Percentiles rank a stretch among this genome's conserved stretches.
phyloP scores from a whole-genome alignment of 2,888 invertebrate genomes.

The Xestia xanthographa region DNA sequence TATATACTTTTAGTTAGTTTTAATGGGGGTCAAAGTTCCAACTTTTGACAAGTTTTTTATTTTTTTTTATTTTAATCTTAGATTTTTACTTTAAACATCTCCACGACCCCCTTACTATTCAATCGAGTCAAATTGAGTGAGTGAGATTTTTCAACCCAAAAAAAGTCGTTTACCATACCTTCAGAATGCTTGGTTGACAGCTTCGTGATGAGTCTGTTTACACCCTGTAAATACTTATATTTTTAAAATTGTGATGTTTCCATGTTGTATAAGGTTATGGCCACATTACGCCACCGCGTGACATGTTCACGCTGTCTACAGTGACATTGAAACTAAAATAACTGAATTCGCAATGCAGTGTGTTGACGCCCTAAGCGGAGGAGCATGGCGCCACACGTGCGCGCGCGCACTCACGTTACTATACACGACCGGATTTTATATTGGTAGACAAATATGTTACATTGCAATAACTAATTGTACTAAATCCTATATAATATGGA shows the following conservation, averaged over 20 bases:
- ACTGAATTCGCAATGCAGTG: constrained; percentile 62
- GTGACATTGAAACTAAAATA: constrained; percentile 68
- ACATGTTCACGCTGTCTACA: constrained; percentile 35
- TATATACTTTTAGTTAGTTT: too few relatives aligned
- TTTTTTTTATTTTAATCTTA: too few relatives aligned
- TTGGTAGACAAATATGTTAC: constrained; percentile 66
- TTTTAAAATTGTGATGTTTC: constrained; percentile 39
- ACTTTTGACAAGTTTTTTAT: too few relatives aligned
- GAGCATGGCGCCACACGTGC: constrained; percentile 75
- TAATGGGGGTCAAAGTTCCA: too few relatives aligned
- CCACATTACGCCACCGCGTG: constrained; percentile 48
- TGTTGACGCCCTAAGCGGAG: constrained; percentile 67
- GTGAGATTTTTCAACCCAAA: too few relatives aligned
- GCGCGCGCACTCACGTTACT: constrained; percentile 69
- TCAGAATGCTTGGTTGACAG: too few relatives aligned
- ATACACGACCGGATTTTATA: constrained; percentile 70
- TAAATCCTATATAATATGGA: constrained; percentile 47
- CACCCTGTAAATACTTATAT: neutral
- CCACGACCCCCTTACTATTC: too few relatives aligned
- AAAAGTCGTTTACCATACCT: too few relatives aligned
- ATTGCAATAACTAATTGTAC: constrained; percentile 60
- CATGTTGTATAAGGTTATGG: constrained; percentile 65
- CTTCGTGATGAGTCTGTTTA: too few relatives aligned
- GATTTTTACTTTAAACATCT: too few relatives aligned
- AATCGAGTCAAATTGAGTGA: too few relatives aligned